Base-by-base conservation (phyloP, 2,113 vertebrate genomes). In the Poecile atricapillus region DNA sequence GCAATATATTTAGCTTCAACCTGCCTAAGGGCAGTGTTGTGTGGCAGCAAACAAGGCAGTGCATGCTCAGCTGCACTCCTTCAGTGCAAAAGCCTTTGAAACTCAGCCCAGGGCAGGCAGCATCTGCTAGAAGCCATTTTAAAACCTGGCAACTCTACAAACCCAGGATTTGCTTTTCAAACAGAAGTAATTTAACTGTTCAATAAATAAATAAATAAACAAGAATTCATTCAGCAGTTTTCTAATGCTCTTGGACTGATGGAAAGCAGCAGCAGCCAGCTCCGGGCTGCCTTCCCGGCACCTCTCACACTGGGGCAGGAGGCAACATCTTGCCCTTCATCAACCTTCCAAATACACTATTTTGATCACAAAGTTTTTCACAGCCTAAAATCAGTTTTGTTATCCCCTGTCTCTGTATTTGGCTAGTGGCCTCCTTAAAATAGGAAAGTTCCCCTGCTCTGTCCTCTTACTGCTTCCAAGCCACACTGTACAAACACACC, bases 151-250 rank as follows among this genome's bases (percentile, higher is more conserved):
- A 83, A 11, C 41, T 59, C 62, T 59, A 83, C 89, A 91, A 90
- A 64, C 30, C 46, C 87, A 28, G 81, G 63, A 80, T 50, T 55
- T 76, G 62, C 58, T 87, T 83, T 91, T 95, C 65, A 87, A 85
- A 77, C 20, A 89, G 27, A 58, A 56, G 60, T 44, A 69, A 89
- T 80, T 64, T 30, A 91, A 77, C 91, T 44, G 55, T 41, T 90
- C 78, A 7, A 82, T 83, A 91, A 91, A 83, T 33, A 93, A 94
- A 87, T 37, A 91, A 93, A 91, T 47, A 92, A 85, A 17, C 49
- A 49, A 70, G 63, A 78, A 92, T 47, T 93, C 28, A 84, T 78
- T 81, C 59, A 55, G 84, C 67, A 62, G 63, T 85, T 91, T 85
- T 79, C 74, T 73, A 87, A 68, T 11, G 46, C 49, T 85, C 62